phyloP scores from a whole-genome alignment of 2,113 vertebrate species.

The Mystacornis crossleyi region DNA sequence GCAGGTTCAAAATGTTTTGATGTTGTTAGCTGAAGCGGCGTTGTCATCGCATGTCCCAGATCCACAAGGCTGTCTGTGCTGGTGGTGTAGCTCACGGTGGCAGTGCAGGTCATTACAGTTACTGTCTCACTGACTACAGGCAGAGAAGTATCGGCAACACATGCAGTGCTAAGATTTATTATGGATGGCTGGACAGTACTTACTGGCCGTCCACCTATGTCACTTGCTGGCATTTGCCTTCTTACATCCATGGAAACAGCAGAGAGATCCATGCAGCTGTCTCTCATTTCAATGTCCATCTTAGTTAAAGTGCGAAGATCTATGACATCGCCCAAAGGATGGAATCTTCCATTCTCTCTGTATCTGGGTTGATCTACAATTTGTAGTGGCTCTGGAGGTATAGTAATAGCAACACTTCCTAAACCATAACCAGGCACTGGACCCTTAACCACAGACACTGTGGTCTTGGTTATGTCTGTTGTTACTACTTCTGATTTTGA shows the following conservation, averaged over 20 bases:
- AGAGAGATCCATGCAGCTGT: conserved; percentile 83
- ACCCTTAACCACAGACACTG: conserved; percentile 78
- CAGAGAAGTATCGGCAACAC: conserved; percentile 76
- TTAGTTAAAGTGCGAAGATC: conserved; percentile 90
- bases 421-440: conserved; percentile 72
- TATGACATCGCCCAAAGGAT: conserved; percentile 85
- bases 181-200: conserved; percentile 91
- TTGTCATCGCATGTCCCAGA: conserved; percentile 76
- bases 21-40: conserved; percentile 86
- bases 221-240: conserved; percentile 77
- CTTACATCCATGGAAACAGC: conserved; percentile 77
- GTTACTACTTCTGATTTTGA: conserved; percentile 81
- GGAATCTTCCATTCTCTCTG: conserved; percentile 83
- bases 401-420: conserved; percentile 66
- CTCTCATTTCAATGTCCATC: conserved; percentile 79
- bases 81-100: conserved; percentile 78
- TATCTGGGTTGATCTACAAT: conserved; percentile 71
- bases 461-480: conserved; percentile 80
- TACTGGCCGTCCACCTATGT: conserved; percentile 78
- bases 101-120: conserved; percentile 82
- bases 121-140: conserved; percentile 80
- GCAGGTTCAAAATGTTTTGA: conserved; percentile 84
- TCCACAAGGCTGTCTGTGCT: conserved; percentile 84
- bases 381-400: conserved; percentile 76
- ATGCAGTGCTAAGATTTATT: conserved; percentile 88